These are phyloP conservation scores for Vannuccia rotundouncinata DNA, from an alignment of 2,888 invertebrate species.

Conservation along the genomic window DNA sequence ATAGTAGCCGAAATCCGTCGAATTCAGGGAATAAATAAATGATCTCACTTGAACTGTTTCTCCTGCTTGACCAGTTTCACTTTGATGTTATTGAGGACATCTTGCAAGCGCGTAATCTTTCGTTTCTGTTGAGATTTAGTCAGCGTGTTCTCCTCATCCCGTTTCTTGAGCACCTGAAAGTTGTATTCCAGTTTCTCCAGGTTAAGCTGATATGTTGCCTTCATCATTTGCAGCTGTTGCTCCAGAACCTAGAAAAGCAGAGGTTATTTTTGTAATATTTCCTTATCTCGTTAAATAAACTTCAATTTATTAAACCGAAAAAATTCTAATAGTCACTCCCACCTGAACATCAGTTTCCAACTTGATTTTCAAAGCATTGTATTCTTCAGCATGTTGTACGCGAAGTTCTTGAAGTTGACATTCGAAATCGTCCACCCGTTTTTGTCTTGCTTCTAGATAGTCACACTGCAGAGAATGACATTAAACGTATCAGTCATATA, in stretches of 20 bases:
- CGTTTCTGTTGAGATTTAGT: constrained; percentile 57
- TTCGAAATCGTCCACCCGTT: constrained; percentile 54
- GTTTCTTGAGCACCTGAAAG: constrained; percentile 74
- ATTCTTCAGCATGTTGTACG: constrained; percentile 56
- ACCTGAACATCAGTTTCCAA: constrained; percentile 57
- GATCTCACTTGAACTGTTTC: constrained; percentile 60
- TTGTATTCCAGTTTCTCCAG: constrained; percentile 84
- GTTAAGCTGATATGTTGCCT: constrained; percentile 73
- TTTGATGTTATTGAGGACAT: constrained; percentile 65
- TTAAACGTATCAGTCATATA: neutral
- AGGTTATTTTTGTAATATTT: no score
- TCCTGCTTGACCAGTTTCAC: constrained; percentile 65
- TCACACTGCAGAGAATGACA: constrained; percentile 47
- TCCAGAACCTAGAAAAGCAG: constrained; percentile 58
- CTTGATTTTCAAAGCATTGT: constrained; percentile 56
- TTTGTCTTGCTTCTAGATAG: constrained; percentile 51
- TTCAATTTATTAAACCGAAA: no score
- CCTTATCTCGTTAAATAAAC: no score
- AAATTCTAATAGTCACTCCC: no score
- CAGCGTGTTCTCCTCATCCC: constrained; percentile 69
- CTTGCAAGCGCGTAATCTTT: constrained; percentile 60
- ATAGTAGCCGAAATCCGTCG: no score
- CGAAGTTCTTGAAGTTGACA: constrained; percentile 52
- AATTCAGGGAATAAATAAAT: no score
- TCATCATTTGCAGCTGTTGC: constrained; percentile 71